Percentiles rank a stretch among this genome's conserved stretches.
phyloP scores from a whole-genome alignment of 2,113 vertebrate species.

The Ceyx cyanopectus region DNA sequence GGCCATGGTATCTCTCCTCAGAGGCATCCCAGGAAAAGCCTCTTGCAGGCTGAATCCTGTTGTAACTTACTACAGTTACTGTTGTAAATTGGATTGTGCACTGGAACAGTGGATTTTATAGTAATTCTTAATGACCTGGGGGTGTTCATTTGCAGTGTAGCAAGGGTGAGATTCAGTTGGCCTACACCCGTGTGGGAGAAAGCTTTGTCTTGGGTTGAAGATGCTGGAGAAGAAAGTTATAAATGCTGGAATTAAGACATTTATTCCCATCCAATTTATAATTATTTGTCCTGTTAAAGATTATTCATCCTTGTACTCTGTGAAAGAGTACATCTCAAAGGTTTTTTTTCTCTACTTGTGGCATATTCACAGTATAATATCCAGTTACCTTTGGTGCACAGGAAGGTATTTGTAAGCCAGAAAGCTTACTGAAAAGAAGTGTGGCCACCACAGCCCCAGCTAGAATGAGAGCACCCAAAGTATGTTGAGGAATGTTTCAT shows the following conservation, averaged over 20 bases:
- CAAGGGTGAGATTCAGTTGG: not conserved
- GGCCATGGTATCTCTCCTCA: not conserved
- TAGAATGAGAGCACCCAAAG: not conserved
- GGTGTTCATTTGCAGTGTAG: not conserved
- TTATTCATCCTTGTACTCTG: not conserved
- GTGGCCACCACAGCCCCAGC: not conserved
- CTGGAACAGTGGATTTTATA: not conserved
- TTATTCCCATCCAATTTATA: not conserved
- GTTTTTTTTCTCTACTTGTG: not conserved
- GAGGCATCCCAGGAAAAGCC: not conserved
- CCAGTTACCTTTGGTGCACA: not conserved
- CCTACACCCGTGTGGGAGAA: not conserved
- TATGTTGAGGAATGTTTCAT: fast-evolving
- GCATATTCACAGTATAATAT: not conserved
- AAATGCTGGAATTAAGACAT: not conserved
- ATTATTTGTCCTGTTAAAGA: not conserved
- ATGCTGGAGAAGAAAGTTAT: not conserved
- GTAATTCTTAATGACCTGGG: fast-evolving
- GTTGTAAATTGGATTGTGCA: not conserved
- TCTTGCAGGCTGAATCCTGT: not conserved
- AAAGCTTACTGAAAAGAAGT: fast-evolving
- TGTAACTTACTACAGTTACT: not conserved
- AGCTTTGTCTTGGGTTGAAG: not conserved
- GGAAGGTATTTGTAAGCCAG: not conserved
- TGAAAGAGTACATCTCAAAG: not conserved